Evolutionary conservation across 2,797 vertebrate genomes (phyloP), one percentile per base, ranked within the genome.

Genomic region (Onychomys arenicola): DNA sequence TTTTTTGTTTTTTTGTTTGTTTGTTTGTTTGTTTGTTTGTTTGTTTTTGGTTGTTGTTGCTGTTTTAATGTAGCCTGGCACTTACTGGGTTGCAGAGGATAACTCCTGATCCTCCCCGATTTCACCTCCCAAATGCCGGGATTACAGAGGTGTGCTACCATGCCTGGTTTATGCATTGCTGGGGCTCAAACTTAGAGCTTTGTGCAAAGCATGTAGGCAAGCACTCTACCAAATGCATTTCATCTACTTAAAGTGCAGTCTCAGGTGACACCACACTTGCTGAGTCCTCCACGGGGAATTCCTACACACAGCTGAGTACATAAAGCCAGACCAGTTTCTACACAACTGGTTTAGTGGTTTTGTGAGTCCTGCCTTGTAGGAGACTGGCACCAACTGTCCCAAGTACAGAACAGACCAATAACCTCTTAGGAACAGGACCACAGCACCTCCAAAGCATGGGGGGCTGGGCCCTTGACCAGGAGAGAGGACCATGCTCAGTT

Each of bases 321-420:
- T 49, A 7, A 91, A 73, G 16, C 25, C 32, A 19, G 71, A 32
- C 65, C 77, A n/a, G 40, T 52, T 57, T 84, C 71, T 23, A 25
- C 3, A 23, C 52, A 63, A 61, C 17, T 6, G n/a, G n/a, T n/a
- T n/a, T n/a, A 8, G 73, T 43, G 63, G 52, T 37, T 73, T 49
- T 23, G 73, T 55, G n/a, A 43, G 63, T 16, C 65, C 59, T 43
- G 67, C 34, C n/a, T 92, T 12, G 0, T 0, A 0, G 65, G 49
- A 37, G 13, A n/a, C 0, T 21, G 59, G 34, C 11, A 40, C 61
- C 34, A 40, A 10, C 0, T 1, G 25, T 12, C 49, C 29, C 59
- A 25, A 14, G 52, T 69, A 73, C 59, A n/a, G 17, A n/a, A 55
- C 2, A 57, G 46, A 52, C 71, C 69, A 46, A 34, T 1, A 59